phyloP scores from a whole-genome alignment of 2,797 vertebrate genomes.

The Carduelis carduelis region DNA sequence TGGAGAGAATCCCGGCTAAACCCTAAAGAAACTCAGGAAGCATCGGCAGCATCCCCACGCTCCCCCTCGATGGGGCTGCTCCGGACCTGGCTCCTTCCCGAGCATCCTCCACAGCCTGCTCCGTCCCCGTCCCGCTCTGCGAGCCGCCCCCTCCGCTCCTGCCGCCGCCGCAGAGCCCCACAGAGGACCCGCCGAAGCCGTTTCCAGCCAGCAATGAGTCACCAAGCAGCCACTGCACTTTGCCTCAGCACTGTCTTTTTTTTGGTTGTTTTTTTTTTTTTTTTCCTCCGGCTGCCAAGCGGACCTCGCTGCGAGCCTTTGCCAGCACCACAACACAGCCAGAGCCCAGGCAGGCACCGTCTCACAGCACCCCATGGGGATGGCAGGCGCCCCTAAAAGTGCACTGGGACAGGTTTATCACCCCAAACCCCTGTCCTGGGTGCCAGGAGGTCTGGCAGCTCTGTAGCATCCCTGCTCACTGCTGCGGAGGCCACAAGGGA shows the following conservation, averaged over 20 bases:
- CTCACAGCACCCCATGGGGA: background rate
- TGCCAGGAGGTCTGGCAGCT: background rate
- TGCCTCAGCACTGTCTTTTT: background rate
- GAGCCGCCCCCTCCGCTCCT: background rate
- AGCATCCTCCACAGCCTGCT: background rate
- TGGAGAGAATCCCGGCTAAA: background rate
- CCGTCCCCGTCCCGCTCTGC: background rate
- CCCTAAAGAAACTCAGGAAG: background rate
- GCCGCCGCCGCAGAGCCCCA: background rate
- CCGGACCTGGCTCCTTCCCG: background rate
- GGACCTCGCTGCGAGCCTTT: background rate
- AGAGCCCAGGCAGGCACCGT: background rate
- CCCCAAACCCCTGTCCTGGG: background rate
- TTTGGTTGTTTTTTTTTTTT: background rate
- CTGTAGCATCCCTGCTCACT: background rate
- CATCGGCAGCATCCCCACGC: background rate
- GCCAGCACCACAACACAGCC: background rate
- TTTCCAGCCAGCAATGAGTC: conserved; percentile 55
- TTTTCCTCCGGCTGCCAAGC: background rate
- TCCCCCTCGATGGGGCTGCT: background rate
- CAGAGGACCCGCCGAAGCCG: background rate
- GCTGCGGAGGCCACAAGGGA: background rate
- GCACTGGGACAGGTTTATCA: accelerated
- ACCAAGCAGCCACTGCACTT: background rate
- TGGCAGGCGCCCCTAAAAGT: background rate